Percentiles rank a stretch among this genome's conserved stretches.
phyloP scores from a whole-genome alignment of 2,888 invertebrate species.

The Acronicta aceris region DNA sequence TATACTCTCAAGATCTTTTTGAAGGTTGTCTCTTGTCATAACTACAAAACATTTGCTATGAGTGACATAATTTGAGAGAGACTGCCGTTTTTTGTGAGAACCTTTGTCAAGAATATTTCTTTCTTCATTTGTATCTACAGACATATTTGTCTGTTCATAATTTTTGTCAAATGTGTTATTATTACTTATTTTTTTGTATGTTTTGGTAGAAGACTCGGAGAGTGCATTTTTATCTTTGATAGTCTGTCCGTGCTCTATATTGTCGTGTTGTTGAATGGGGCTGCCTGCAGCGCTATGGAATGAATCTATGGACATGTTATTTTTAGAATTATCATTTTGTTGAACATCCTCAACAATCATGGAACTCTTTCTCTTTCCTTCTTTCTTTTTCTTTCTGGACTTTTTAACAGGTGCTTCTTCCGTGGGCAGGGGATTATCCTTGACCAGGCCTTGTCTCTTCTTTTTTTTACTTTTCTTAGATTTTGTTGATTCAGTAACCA shows the following conservation, averaged over 20 bases:
- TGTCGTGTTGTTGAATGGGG: conserved; percentile 50
- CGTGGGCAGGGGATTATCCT: conserved; percentile 21
- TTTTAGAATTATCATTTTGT: conserved; percentile 31
- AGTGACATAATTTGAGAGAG: conserved; percentile 9
- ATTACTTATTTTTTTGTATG: conserved; percentile 1
- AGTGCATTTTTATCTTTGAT: conserved; percentile 4
- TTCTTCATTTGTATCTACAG: conserved; percentile 27
- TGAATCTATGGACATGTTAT: conserved; percentile 72
- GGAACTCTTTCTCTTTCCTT: conserved; percentile 54
- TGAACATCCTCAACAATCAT: conserved; percentile 53
- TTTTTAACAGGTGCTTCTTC: conserved; percentile 60
- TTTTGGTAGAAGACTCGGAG: conserved; percentile 11
- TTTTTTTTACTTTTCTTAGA: conserved; percentile 64
- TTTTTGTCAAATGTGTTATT: conserved; percentile 6
- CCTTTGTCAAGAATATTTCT: conserved; percentile 23
- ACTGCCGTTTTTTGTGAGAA: conserved; percentile 14
- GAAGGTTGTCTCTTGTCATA: conserved; percentile 21
- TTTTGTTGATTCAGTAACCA: conserved; percentile 48
- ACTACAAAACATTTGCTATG: conserved; percentile 29
- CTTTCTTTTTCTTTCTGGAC: conserved; percentile 69
- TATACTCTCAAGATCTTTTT: conserved; percentile 18
- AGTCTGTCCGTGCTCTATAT: conserved; percentile 1
- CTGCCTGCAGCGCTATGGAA: conserved; percentile 82
- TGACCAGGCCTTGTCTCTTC: conserved; percentile 28
- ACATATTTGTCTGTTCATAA: conserved; percentile 10